Conservation (phyloP, 2,888 invertebrate species). For the Cyrtodaria siliqua region DNA sequence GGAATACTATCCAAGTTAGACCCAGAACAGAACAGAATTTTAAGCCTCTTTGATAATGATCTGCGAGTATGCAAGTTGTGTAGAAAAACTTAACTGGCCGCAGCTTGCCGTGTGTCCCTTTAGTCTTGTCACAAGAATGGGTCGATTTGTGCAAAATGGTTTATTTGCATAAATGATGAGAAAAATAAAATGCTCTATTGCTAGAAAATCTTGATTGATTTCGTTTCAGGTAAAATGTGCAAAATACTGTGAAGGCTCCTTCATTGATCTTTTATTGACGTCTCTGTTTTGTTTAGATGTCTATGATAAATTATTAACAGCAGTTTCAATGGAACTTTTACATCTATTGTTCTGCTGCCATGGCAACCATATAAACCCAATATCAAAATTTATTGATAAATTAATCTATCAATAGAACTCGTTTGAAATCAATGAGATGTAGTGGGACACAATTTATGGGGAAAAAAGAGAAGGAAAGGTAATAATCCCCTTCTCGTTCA, state of each 20-base stretch:
- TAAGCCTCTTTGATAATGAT: too few relatives aligned
- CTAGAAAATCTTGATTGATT: too few relatives aligned
- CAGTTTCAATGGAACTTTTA: conserved; percentile 53
- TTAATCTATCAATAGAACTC: conserved; percentile 19
- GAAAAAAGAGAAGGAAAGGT: conserved; percentile 3
- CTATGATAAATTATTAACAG: conserved; percentile 62
- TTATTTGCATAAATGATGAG: too few relatives aligned
- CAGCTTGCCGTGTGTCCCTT: too few relatives aligned
- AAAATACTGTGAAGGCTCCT: conserved; percentile 19
- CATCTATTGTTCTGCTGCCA: conserved; percentile 53
- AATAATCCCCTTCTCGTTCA: background rate
- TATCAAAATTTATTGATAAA: conserved; percentile 62
- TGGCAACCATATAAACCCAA: conserved; percentile 56
- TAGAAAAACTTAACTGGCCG: too few relatives aligned
- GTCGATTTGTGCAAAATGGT: too few relatives aligned
- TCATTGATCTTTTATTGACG: conserved; percentile 28
- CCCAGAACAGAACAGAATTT: too few relatives aligned
- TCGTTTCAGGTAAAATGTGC: conserved; percentile 10
- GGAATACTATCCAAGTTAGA: too few relatives aligned
- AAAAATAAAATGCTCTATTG: too few relatives aligned
- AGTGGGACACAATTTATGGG: background rate
- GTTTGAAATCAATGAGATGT: conserved; percentile 15
- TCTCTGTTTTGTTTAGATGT: conserved; percentile 14
- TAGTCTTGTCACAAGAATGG: too few relatives aligned
- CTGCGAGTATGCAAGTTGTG: too few relatives aligned